phyloP scores from a whole-genome alignment of 2,113 vertebrate species.

The Aegypius monachus region DNA sequence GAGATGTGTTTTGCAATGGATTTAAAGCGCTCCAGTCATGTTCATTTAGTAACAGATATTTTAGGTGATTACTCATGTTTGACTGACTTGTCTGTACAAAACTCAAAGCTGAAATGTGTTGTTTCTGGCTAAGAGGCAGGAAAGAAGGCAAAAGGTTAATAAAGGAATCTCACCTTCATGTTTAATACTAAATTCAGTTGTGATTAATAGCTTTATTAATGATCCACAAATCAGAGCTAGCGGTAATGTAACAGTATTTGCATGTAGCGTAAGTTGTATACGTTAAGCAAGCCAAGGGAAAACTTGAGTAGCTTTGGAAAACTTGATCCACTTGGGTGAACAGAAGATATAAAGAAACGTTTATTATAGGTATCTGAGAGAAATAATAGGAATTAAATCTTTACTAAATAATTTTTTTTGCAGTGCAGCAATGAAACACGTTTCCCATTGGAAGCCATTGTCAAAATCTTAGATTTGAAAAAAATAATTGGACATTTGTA shows the following conservation, averaged over 20 bases:
- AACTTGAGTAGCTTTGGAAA: not conserved
- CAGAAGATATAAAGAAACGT: not conserved
- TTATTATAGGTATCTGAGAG: not conserved
- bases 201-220: conserved; percentile 53
- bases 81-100: not conserved
- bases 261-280: not conserved
- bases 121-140: not conserved
- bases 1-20: not conserved
- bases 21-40: not conserved
- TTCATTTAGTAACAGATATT: not conserved
- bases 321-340: not conserved
- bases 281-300: not conserved
- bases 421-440: not conserved
- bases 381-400: not conserved
- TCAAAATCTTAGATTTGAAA: not conserved
- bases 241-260: not conserved
- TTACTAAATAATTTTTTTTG: not conserved
- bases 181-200: conserved; percentile 38
- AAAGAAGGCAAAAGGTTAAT: conserved; percentile 53
- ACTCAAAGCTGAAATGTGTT: conserved; percentile 7
- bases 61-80: conserved; percentile 52
- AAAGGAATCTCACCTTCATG: conserved; percentile 34
- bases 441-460: not conserved
- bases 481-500: not conserved
- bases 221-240: conserved; percentile 4